These are phyloP conservation scores for Brachirus orientalis DNA, from an alignment of 2,113 vertebrate species.

Conservation along the genomic window DNA sequence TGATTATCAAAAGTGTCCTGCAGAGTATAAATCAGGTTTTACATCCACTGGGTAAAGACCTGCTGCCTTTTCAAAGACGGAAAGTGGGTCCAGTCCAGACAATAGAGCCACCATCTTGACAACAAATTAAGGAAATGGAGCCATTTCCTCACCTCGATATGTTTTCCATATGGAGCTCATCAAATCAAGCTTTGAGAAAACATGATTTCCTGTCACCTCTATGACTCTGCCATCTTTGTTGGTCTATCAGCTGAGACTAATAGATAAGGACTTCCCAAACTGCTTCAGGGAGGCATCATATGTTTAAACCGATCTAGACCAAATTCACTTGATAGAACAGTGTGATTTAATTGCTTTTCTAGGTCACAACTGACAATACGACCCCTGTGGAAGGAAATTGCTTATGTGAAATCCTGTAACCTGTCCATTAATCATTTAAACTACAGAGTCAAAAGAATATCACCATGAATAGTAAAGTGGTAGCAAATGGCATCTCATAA, in stretches of 20 bases:
- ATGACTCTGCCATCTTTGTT: slow-evolving; percentile 2
- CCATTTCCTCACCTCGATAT: slow-evolving; percentile 49
- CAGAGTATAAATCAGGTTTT: no score
- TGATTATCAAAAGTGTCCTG: no score
- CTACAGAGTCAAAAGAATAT: slow-evolving; percentile 11
- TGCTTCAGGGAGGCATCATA: neutral
- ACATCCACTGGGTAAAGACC: neutral
- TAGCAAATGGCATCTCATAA: neutral
- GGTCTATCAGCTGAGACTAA: neutral
- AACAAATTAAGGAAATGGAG: slow-evolving; percentile 38
- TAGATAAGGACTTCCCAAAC: slow-evolving; percentile 12
- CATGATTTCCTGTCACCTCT: slow-evolving; percentile 29
- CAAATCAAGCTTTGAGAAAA: slow-evolving; percentile 31
- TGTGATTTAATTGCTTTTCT: slow-evolving; percentile 52
- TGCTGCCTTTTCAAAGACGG: neutral
- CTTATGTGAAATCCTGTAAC: slow-evolving; percentile 15
- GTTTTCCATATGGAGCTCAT: slow-evolving; percentile 59
- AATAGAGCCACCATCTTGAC: slow-evolving; percentile 12
- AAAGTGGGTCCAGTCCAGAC: slow-evolving; percentile 12
- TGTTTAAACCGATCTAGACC: slow-evolving; percentile 41
- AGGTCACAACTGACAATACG: slow-evolving; percentile 37
- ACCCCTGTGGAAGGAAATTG: slow-evolving; percentile 23
- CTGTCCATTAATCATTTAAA: slow-evolving; percentile 30
- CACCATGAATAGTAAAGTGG: neutral
- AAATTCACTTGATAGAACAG: slow-evolving; percentile 44